Base-by-base conservation (phyloP, 2,888 invertebrate genomes). In the Calliopum simillimum region DNA sequence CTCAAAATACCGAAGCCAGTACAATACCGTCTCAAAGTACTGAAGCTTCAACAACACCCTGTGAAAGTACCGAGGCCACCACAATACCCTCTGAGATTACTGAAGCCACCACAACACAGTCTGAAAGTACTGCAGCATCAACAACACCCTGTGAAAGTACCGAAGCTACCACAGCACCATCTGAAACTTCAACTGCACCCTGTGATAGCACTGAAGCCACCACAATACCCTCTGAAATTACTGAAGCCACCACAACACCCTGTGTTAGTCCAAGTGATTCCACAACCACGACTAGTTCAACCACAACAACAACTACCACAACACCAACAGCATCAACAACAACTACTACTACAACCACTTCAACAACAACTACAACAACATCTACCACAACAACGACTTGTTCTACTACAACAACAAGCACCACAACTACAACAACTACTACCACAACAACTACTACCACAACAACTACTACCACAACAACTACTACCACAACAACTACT, bases 311-410 rank as follows among this genome's bases (percentile, higher is more conserved):
- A 4, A 21, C 43, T 0, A 49, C 65, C 2, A 14, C 65, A 43
- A n/a, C 65, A 0, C 2, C 13, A 4, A 8, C 63, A 25, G 14
- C 49, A 0, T 2, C 33, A 16, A 65, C 53, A 47, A 14, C 65
- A 44, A 3, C 65, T 25, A 16, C 55, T 19, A 4, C 16, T 3
- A 13, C 16, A 55, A 16, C 16, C 47, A 14, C 47, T 6, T 3
- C 47, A 23, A 41, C 21, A 53, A 56, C 12, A 67, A 67, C 43
- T 25, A 25, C 25, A 25, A 25, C 25, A 25, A 56, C 12, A 67
- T 63, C 43, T 25, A 25, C 25, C 3, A 25, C 25, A 25, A 11
- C 59, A n/a, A 25, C 47, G 46, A 41, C 23, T 56, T 19, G 19
- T 21, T 44, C 47, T 14, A 46, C 59, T 33, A n/a, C 59, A 59